Evolutionary conservation across 2,797 vertebrate species (phyloP).

Genomic region (Fundulus diaphanus): DNA sequence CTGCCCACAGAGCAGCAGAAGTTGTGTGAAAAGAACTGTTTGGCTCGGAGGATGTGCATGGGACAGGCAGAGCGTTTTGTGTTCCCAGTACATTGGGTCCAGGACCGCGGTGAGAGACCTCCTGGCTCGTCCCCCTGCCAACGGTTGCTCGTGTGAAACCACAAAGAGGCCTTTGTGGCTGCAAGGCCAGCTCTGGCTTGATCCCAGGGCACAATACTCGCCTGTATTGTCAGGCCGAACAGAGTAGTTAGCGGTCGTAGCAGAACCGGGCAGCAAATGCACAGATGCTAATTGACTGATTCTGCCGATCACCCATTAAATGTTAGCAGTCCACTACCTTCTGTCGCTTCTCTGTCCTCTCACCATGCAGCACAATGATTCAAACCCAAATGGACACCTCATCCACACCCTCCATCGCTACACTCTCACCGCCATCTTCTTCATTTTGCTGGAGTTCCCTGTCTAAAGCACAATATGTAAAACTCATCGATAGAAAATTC

Average conservation of each 20-base stretch:
- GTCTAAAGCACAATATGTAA: constrained; percentile 6
- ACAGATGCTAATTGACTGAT: constrained; percentile 53
- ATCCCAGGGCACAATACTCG: constrained; percentile 66
- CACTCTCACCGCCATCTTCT: neutral
- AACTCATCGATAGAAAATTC: neutral
- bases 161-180: constrained; percentile 80
- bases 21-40: constrained; percentile 21
- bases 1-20: constrained; percentile 8
- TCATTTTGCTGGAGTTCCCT: constrained; percentile 7
- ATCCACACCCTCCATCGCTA: constrained; percentile 12
- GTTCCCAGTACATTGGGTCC: constrained; percentile 67
- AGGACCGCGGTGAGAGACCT: constrained; percentile 44
- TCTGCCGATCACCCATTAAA: constrained; percentile 66
- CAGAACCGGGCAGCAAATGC: constrained; percentile 2
- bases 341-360: constrained; percentile 2
- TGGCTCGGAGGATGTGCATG: constrained; percentile 28
- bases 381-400: constrained; percentile 53
- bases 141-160: constrained; percentile 56
- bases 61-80: constrained; percentile 37
- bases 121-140: constrained; percentile 50
- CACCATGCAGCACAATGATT: constrained; percentile 52
- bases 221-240: constrained; percentile 61
- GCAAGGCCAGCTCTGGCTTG: constrained; percentile 62
- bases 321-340: constrained; percentile 68
- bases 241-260: constrained; percentile 57